These are phyloP conservation scores for Hyperopisus bebe DNA, from an alignment of 2,113 vertebrate species.

Conservation along the genomic window DNA sequence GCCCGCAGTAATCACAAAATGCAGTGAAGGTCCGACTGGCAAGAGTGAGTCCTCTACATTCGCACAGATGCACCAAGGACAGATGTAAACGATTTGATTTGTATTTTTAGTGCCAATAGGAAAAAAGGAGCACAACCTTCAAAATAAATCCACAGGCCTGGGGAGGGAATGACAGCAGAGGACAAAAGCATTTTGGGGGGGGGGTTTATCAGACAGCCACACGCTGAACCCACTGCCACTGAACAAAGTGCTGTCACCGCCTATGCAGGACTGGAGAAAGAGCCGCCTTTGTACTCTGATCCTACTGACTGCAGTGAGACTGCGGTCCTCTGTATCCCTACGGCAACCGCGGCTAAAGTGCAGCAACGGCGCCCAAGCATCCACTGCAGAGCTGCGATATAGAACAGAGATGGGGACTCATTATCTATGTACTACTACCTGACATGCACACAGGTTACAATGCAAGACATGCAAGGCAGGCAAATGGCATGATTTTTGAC, in stretches of 20 bases:
- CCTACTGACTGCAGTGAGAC: not conserved
- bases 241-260: not conserved
- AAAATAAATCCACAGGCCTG: not conserved
- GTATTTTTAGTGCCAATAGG: not conserved
- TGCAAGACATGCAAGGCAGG: not conserved
- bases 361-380: not conserved
- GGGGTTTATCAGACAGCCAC: not conserved
- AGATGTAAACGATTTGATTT: not conserved
- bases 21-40: not conserved
- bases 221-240: not conserved
- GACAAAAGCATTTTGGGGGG: not conserved
- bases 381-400: not conserved
- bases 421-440: not conserved
- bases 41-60: not conserved
- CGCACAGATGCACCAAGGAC: not conserved
- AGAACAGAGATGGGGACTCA: not conserved
- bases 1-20: not conserved
- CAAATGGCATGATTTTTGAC: not conserved
- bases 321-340: not conserved
- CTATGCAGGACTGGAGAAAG: not conserved
- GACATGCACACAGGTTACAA: not conserved
- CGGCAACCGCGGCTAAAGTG: not conserved
- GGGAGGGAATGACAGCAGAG: not conserved
- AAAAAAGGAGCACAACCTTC: not conserved
- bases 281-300: not conserved